Evolutionary conservation across 2,797 vertebrate genomes (phyloP).

Genomic region (Threskiornis aethiopicus): DNA sequence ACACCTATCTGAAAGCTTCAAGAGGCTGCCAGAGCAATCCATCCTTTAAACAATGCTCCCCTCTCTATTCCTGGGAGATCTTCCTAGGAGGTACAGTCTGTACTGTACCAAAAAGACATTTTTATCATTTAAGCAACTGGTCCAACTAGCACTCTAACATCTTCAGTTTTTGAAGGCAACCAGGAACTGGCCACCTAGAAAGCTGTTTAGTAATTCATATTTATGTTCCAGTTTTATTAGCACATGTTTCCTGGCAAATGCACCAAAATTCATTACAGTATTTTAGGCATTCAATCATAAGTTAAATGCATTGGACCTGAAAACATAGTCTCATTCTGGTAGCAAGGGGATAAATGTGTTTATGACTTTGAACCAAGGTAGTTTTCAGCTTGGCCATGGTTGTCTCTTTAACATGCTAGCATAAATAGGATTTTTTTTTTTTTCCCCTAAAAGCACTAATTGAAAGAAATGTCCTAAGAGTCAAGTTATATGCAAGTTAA

Average conservation of each 20-base stretch:
- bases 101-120: not conserved
- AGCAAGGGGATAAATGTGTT: not conserved
- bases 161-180: not conserved
- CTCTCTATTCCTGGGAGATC: not conserved
- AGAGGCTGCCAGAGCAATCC: not conserved
- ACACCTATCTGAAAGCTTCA: not conserved
- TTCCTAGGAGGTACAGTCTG: not conserved
- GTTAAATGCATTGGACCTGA: not conserved
- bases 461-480: not conserved
- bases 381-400: not conserved
- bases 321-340: not conserved
- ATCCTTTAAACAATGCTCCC: not conserved
- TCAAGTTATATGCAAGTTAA: not conserved
- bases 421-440: not conserved
- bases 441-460: not conserved
- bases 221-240: not conserved
- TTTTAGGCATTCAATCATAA: not conserved
- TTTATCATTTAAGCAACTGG: not conserved
- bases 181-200: not conserved
- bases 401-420: not conserved
- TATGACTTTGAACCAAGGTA: not conserved
- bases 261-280: not conserved
- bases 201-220: not conserved
- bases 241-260: not conserved
- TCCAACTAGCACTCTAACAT: not conserved